Base-by-base conservation (phyloP, 2,888 invertebrate species). In the Girardia tigrina region DNA sequence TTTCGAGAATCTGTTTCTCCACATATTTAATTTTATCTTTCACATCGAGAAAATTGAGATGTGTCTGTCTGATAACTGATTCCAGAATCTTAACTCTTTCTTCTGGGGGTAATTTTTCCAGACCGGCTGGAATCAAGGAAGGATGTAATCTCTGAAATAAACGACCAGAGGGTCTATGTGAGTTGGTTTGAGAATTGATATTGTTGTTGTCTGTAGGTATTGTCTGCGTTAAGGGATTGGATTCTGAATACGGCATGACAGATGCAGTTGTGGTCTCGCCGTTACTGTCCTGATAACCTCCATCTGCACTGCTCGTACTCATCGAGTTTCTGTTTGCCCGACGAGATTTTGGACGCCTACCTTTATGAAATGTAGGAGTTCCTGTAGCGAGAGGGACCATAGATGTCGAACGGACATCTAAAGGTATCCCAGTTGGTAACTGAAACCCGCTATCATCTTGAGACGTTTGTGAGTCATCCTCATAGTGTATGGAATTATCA, bases 1-100 rank as follows among this genome's bases (percentile, higher is more conserved):
- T 56, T 56, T 56, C 56, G 20, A 56, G 56, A 56, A 56, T 56
- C n/a, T 56, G 56, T n/a, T n/a, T 56, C 56, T 56, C 56, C n/a
- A 56, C 56, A 56, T 56, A 56, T 56, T 56, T 56, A n/a, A 56
- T 6, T 56, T 56, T 56, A 56, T 56, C 56, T 56, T 56, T 56
- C 4, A 56, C 56, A 56, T 56, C 56, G n/a, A 56, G 56, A 23
- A 56, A 56, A 56, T 56, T 56, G 6, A 56, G n/a, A 56, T 56
- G 56, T 8, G 56, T 56, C n/a, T 56, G 56, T 56, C 56, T 56
- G 56, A 56, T 56, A n/a, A 56, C 56, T n/a, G n/a, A 20, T 16
- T 56, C 56, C 2, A 56, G n/a, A 56, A 56, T 23, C 56, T 56
- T 56, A 8, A 56, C 56, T 56, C 56, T 4, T n/a, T 56, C 56